Base-by-base conservation (phyloP, 2,888 invertebrate genomes). In the Ophioninae sp. region DNA sequence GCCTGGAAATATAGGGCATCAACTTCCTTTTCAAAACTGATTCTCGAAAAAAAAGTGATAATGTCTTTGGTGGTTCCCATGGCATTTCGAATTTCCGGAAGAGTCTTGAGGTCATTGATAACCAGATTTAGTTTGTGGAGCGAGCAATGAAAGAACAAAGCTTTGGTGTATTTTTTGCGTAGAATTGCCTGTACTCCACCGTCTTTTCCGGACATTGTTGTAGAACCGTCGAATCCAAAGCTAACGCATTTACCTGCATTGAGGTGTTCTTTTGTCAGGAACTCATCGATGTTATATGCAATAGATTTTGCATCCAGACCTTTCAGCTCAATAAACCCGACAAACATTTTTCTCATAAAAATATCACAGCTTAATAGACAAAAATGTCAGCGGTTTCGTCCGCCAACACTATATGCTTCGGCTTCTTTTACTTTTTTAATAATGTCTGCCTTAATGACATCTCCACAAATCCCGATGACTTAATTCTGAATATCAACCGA, bases 401-500 rank as follows among this genome's bases (percentile, higher is more conserved):
- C 23, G 87, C 88, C 72, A 89, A 90, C 79, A 37, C 82, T 82
- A 85, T 85, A 89, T 39, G 87, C 85, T 77, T 84, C 41, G 6
- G 61, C 61, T 61, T 61, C 22, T 78, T 89, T 88, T n/a, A 86
- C 86, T 64, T 86, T 81, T 64, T 82, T 76, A 44, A 90, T 86
- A 84, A 90, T 87, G 39, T 87, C 80, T 68, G 86, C 87, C 84
- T 85, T 87, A 44, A 89, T 64, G 65, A 87, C 85, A 59, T 80
- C 82, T 37, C 87, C 88, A 87, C 88, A 91, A 58, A 88, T 81
- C 51, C 73, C 71, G 69, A 90, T 88, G 59, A 90, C 82, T 87
- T 91, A 87, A 87, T 91, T 91, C 90, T 91, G 90, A 75, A 91
- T 89, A 82, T 81, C 77, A 76, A 82, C 86, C 58, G 89, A 90